phyloP scores from a whole-genome alignment of 2,113 vertebrate genomes.

The Harpagus bidentatus region DNA sequence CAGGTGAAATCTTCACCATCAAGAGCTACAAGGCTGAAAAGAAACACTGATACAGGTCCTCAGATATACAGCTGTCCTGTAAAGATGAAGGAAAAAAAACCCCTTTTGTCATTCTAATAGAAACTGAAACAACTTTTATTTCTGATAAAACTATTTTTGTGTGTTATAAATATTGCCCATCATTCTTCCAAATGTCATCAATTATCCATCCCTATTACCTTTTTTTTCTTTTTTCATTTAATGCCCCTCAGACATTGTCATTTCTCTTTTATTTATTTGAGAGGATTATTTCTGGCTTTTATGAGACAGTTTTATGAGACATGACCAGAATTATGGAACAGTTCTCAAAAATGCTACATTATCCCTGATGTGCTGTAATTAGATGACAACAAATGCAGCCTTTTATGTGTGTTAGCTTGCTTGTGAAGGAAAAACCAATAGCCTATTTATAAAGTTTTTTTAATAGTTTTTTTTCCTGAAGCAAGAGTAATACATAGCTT shows the following conservation, averaged over 20 bases:
- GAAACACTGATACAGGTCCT: background rate
- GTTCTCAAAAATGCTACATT: background rate
- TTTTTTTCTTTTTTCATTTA: background rate
- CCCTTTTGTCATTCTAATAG: background rate
- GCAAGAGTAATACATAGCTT: background rate
- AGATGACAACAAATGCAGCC: background rate
- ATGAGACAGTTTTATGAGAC: background rate
- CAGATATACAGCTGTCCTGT: background rate
- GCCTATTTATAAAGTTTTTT: background rate
- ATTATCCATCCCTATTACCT: background rate
- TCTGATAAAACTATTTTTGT: background rate
- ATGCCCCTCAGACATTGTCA: background rate
- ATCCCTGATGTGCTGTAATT: conserved; percentile 11
- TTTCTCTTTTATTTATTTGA: background rate
- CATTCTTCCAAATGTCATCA: background rate
- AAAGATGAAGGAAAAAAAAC: background rate
- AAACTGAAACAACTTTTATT: background rate
- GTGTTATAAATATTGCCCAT: background rate
- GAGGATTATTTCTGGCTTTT: conserved; percentile 12
- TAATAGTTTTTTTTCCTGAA: background rate
- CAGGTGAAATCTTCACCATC: background rate
- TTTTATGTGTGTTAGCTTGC: background rate
- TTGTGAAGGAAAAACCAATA: background rate
- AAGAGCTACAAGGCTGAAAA: background rate
- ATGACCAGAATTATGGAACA: background rate